Conservation (phyloP, 1,140 invertebrate genomes). For the Meloidogyne exigua region DNA sequence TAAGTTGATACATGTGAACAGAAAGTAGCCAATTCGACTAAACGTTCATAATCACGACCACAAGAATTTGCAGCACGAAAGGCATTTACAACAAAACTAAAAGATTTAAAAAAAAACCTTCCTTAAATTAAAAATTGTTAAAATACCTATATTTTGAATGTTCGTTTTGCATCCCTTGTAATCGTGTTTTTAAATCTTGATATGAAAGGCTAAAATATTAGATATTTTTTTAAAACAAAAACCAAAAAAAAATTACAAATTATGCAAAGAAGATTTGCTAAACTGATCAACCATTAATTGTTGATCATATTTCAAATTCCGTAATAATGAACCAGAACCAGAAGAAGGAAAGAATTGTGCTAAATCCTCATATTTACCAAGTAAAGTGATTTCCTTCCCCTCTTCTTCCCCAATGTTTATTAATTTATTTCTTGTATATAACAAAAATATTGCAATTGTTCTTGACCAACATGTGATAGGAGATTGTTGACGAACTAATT, state of each 20-base stretch:
- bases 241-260: background rate
- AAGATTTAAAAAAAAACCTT: background rate
- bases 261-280: background rate
- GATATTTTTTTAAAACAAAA: background rate
- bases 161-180: slow-evolving; percentile 35
- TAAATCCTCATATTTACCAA: slow-evolving; percentile 31
- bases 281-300: slow-evolving; percentile 19
- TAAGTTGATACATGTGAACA: slow-evolving; percentile 65
- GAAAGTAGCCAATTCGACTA: slow-evolving; percentile 49
- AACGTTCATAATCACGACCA: slow-evolving; percentile 42
- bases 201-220: slow-evolving; percentile 31
- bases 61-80: slow-evolving; percentile 34
- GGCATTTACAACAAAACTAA: slow-evolving; percentile 51
- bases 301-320: slow-evolving; percentile 13
- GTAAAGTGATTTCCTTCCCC: background rate
- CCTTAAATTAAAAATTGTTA: background rate
- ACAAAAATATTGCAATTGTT: slow-evolving; percentile 39
- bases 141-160: slow-evolving; percentile 30
- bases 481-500: background rate
- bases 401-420: background rate
- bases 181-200: slow-evolving; percentile 39
- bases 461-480: slow-evolving; percentile 41
- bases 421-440: slow-evolving; percentile 31
- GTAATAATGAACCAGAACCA: slow-evolving; percentile 19
- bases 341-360: slow-evolving; percentile 34